phyloP scores from a whole-genome alignment of 2,888 invertebrate species.

The Drosophila engyochracea region DNA sequence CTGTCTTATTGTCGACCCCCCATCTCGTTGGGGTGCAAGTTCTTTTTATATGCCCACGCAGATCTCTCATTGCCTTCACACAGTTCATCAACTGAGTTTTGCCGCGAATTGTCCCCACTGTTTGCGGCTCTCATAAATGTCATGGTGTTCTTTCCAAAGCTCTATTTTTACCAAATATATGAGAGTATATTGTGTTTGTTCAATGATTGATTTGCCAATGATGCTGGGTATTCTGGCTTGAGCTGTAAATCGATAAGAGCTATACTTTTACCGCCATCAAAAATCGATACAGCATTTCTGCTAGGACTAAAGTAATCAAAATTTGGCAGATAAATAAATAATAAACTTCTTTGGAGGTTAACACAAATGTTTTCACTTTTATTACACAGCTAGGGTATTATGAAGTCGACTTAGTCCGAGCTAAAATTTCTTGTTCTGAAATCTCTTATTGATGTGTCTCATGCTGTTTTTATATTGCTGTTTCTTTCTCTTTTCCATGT shows the following conservation, averaged over 20 bases:
- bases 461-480: slow-evolving; percentile 13
- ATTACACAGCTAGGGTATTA: background rate
- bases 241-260: background rate
- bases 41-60: slow-evolving; percentile 21
- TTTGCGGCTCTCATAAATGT: slow-evolving; percentile 67
- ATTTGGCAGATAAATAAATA: background rate
- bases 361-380: background rate
- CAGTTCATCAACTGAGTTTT: slow-evolving; percentile 35
- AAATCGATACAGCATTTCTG: background rate
- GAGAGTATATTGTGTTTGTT: background rate
- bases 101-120: slow-evolving; percentile 44
- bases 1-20: slow-evolving; percentile 28
- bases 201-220: background rate
- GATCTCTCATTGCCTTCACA: slow-evolving; percentile 19
- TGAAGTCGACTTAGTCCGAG: background rate
- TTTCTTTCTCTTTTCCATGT: slow-evolving; percentile 8
- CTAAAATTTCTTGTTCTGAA: slow-evolving; percentile 21
- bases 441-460: slow-evolving; percentile 18
- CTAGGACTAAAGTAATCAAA: background rate
- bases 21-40: background rate
- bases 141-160: slow-evolving; percentile 45
- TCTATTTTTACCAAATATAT: slow-evolving; percentile 17
- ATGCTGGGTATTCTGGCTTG: background rate
- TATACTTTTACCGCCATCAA: background rate
- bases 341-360: background rate